Conservation (phyloP, 2,113 vertebrate species). For the Lepisosteus oculatus region DNA sequence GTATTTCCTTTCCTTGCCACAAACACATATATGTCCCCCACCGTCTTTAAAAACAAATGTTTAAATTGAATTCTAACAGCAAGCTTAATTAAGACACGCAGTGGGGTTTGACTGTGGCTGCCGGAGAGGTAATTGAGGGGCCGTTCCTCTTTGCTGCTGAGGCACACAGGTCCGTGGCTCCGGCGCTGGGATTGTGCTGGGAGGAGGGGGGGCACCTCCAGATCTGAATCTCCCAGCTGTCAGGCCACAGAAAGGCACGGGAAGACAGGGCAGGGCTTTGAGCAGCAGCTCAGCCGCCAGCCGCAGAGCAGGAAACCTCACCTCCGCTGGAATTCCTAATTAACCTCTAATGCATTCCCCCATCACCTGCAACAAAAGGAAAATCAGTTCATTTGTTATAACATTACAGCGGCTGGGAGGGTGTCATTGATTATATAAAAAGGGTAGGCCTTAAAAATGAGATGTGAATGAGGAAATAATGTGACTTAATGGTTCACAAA, state of each 20-base stretch:
- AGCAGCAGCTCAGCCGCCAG: conserved; percentile 39
- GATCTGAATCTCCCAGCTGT: background rate
- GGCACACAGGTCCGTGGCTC: too few relatives aligned
- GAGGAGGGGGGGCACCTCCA: background rate
- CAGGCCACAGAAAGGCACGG: background rate
- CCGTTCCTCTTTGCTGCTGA: too few relatives aligned
- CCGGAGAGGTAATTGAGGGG: too few relatives aligned
- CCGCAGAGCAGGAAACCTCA: conserved; percentile 28
- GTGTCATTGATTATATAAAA: conserved; percentile 53
- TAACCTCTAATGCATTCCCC: conserved; percentile 56
- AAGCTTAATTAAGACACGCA: too few relatives aligned
- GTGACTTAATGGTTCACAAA: conserved; percentile 58
- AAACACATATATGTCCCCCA: too few relatives aligned
- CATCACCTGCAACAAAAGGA: conserved; percentile 59
- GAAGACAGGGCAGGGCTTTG: conserved; percentile 22
- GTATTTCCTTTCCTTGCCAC: too few relatives aligned
- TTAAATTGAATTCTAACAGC: too few relatives aligned
- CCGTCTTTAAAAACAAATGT: too few relatives aligned
- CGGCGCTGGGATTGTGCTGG: background rate
- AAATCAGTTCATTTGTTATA: conserved; percentile 60
- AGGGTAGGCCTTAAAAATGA: conserved; percentile 38
- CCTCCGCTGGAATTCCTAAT: conserved; percentile 55
- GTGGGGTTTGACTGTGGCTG: too few relatives aligned
- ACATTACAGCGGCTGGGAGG: conserved; percentile 53
- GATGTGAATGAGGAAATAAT: conserved; percentile 56